A percentile compares a stretch with the other conserved stretches of the same genome.
Evolutionary conservation across 2,113 vertebrate genomes (phyloP).

Genomic region (Sitta europaea): DNA sequence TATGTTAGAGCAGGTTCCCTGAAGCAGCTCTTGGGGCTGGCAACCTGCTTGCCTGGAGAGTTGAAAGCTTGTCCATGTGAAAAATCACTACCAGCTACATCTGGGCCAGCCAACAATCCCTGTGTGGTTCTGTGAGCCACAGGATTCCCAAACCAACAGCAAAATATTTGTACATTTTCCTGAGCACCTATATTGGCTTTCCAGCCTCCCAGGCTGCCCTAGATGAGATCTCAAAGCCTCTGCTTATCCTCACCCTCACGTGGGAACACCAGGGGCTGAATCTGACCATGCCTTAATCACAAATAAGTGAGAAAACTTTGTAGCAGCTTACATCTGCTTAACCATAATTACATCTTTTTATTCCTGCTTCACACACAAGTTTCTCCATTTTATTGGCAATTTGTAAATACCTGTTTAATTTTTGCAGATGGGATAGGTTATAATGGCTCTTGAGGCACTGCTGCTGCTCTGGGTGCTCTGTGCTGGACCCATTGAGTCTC

Average conservation of each 20-base stretch:
- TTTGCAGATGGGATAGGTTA: not conserved
- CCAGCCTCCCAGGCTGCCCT: not conserved
- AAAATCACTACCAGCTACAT: not conserved
- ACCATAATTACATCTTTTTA: not conserved
- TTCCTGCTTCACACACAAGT: not conserved
- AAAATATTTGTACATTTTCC: fast-evolving
- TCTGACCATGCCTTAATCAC: fast-evolving
- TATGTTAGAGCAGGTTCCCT: not conserved
- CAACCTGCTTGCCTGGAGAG: not conserved
- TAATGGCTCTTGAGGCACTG: not conserved
- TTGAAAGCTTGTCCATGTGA: not conserved
- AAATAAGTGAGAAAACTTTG: not conserved
- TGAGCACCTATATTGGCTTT: fast-evolving
- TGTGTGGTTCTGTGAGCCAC: fast-evolving
- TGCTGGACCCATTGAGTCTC: not conserved
- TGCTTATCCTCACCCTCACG: fast-evolving
- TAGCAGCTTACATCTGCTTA: not conserved
- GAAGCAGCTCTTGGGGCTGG: not conserved
- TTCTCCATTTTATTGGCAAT: not conserved
- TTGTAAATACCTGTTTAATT: not conserved
- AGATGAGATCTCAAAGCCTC: not conserved
- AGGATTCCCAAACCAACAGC: not conserved
- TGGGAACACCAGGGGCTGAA: not conserved
- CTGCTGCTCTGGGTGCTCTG: not conserved
- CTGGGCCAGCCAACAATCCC: not conserved